These are phyloP conservation scores for Elachura formosa DNA, from an alignment of 2,113 vertebrate genomes.

Conservation along the genomic window DNA sequence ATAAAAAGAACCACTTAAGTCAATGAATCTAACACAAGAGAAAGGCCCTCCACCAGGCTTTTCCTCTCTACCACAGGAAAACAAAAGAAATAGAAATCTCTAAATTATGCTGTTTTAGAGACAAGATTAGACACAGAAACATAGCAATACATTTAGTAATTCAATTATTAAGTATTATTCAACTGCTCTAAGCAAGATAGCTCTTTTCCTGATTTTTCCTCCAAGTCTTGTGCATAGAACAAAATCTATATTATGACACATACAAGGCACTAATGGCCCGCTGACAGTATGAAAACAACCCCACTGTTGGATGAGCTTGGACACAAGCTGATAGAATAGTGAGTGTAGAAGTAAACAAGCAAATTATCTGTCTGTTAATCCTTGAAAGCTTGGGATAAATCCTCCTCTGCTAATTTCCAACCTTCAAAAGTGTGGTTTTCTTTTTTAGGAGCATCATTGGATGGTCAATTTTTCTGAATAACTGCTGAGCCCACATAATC, in stretches of 20 bases:
- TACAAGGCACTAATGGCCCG: neutral
- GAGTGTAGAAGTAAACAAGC: neutral
- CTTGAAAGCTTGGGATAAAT: neutral
- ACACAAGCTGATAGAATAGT: neutral
- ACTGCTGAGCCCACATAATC: slow-evolving; percentile 81
- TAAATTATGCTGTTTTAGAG: neutral
- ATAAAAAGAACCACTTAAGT: neutral
- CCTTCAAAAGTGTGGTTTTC: slow-evolving; percentile 74
- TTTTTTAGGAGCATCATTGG: slow-evolving; percentile 80
- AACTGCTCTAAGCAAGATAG: neutral
- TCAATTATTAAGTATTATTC: neutral
- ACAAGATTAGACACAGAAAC: neutral
- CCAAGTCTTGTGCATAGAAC: neutral
- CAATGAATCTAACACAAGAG: neutral
- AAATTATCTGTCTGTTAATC: neutral
- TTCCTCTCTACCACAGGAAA: neutral
- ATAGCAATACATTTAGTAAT: neutral
- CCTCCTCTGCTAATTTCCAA: slow-evolving; percentile 17
- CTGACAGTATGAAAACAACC: neutral
- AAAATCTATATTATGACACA: neutral
- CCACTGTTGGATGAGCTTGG: neutral
- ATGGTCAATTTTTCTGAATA: slow-evolving; percentile 77
- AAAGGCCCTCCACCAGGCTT: neutral
- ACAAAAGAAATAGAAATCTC: neutral
- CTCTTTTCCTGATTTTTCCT: neutral